Evolutionary conservation across 2,888 invertebrate species (phyloP), one percentile per base, ranked within the genome.

Genomic region (Nymphalis urticae): DNA sequence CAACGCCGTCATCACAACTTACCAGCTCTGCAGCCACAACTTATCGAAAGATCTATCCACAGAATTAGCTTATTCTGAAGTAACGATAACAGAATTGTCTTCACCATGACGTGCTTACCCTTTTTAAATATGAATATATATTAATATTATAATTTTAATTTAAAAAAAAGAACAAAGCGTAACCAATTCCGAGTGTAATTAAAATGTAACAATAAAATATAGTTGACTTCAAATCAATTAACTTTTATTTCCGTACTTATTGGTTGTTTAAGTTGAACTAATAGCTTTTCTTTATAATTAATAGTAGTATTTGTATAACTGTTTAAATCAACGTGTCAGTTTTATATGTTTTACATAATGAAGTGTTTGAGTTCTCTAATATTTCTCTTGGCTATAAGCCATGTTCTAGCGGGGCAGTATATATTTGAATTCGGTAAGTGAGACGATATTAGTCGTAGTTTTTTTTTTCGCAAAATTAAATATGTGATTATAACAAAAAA

Each of bases 1-100:
- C 21, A 87, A 86, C 69, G 90, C 88, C 1, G 82, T 88, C 69
- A 89, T 90, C 71, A 84, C 76, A 61, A 90, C 90, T 0, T 83
- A 84, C 70, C 90, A 91, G 72, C 76, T 83, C 0, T 91, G 90
- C 76, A 83, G 80, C 51, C 90, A 90, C 64, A 83, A 81, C 61
- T 81, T 80, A 42, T 75, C 79, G 2, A 75, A 68, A 13, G 64
- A 62, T 3, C 36, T 62, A 4, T 16, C 53, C 56, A 10, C 56
- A 19, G 48, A 50, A 19, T 21, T 56, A 9, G 21, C 62, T 10
- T 21, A 67, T 36, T 56, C 36, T 48, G 42, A 62, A 42, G n/a
- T 58, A n/a, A 42, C 4, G 5, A 42, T 58, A n/a, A 58, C 19
- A 9, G 58, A 58, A 19, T n/a, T 58, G 2, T 58, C 54, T 24